Evolutionary conservation across 2,888 invertebrate genomes (phyloP), one percentile per base, ranked within the genome.

Genomic region (Orthonychiurus folsomi): DNA sequence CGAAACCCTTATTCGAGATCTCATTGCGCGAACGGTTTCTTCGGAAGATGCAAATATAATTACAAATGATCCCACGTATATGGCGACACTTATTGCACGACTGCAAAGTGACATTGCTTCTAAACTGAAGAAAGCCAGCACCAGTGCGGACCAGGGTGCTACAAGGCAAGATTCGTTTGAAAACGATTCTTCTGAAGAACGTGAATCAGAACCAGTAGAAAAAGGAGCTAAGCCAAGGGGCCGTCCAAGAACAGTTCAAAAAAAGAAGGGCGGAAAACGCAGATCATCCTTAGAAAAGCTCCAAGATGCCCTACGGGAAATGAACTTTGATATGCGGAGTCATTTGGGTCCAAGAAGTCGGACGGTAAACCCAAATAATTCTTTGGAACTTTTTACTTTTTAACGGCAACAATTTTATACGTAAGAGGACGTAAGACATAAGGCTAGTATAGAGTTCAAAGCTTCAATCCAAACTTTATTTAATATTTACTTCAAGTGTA

Each of bases 271-370:
- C 9, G n/a, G 65, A 0, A 70, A 68, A 52, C 53, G 72, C 26
- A 63, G 71, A 9, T 73, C 72, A 1, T 71, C 71, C 0, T 59
- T 73, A n/a, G 73, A 73, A 52, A 68, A 69, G 47, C 56, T 73
- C 1, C 73, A 71, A 54, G 73, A 73, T 47, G 73, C 73, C 0
- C 59, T 73, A 20, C 66, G 68, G 23, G 71, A 71, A 67, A 71
- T 71, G 71, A 63, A 69, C 21, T 73, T 71, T 59, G 71, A 73
- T 54, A 63, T 67, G 1, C 65, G 68, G 64, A 55, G 70, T 20
- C 70, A 70, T 1, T 60, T 69, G 0, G 70, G 73, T 12, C 71
- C 71, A 2, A 59, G 73, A 5, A 25, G 71, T 57, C 63, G 66
- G 20, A 12, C 52, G 52, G 24, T 37, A 37, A 37, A 15, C 15